Percentiles rank a stretch among this genome's conserved stretches.
Evolutionary conservation across 2,888 invertebrate genomes (phyloP).

Genomic region (Polymixis lichenea): DNA sequence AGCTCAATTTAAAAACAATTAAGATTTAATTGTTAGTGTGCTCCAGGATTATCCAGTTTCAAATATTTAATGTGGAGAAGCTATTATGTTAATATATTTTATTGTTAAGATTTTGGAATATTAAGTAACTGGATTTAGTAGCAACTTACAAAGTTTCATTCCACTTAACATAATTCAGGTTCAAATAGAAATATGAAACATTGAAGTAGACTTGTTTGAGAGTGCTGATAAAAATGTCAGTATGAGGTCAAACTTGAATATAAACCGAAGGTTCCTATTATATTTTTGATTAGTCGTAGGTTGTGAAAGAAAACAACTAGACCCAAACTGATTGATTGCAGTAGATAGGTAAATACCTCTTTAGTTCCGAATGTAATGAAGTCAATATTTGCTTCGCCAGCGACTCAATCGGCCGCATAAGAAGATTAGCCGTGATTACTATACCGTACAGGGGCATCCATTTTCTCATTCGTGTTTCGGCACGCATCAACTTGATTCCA

Average conservation of each 20-base stretch:
- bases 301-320: background rate
- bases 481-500: slow-evolving; percentile 88
- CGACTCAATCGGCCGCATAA: slow-evolving; percentile 70
- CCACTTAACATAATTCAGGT: background rate
- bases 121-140: slow-evolving; percentile 26
- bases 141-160: slow-evolving; percentile 20
- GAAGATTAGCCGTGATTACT: slow-evolving; percentile 78
- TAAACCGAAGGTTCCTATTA: background rate
- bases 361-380: slow-evolving; percentile 26
- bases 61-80: slow-evolving; percentile 27
- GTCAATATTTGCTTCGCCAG: slow-evolving; percentile 46
- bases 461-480: slow-evolving; percentile 81
- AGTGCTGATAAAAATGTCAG: background rate
- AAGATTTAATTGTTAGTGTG: slow-evolving; percentile 20
- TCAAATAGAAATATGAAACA: background rate
- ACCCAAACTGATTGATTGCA: slow-evolving; percentile 10
- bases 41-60: slow-evolving; percentile 22
- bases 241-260: background rate
- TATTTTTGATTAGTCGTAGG: background rate
- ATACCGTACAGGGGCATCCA: slow-evolving; percentile 76
- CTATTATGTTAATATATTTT: slow-evolving; percentile 7
- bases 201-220: background rate
- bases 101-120: slow-evolving; percentile 23
- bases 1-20: background rate
- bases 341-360: slow-evolving; percentile 15